Base-by-base conservation (phyloP, 2,888 invertebrate genomes). In the Aquatica leii region DNA sequence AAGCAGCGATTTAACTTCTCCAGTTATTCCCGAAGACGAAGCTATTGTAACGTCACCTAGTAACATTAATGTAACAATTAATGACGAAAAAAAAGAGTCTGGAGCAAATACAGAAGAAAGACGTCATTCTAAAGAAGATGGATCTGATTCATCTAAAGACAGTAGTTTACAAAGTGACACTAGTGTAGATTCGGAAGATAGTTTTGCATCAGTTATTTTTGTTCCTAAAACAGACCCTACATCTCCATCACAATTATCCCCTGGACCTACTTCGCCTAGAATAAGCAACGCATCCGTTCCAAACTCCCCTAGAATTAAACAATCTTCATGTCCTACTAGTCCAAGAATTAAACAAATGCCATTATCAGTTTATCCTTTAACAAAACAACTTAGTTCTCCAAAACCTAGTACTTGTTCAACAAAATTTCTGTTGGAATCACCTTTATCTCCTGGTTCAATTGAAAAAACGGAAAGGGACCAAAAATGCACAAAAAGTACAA, bases 111-210 rank as follows among this genome's bases (percentile, higher is more conserved):
- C 67, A 20, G 71, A 69, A 69, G 93, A 92, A 76, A 84, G 95
- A 59, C 86, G 94, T 55, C 88, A 90, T 74, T 94, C 94, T 0
- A 88, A 89, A 69, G 95, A 95, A 80, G 94, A 94, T 73, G 94
- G 94, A 11, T 95, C 95, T 0, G 93, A 93, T 77, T 93, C 93
- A 4, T 93, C 93, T 1, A 93, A 93, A 81, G 93, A 93, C 73
- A 92, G 94, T 78, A 95, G 95, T 78, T 85, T 95, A 62, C 95
- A 95, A 81, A 95, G 95, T 79, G 96, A 96, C 77, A 95, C 95
- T 0, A 95, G 95, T 82, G 93, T 95, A 34, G 96, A 96, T 80
- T 94, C 94, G 0, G 95, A 96, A 80, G 95, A 96, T 76, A 95
- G 94, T 80, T 94, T 95, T 77, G 94, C 95, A 61, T 95, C 95